Conservation (phyloP, 2,797 vertebrate species). For the Taeniopygia guttata region DNA sequence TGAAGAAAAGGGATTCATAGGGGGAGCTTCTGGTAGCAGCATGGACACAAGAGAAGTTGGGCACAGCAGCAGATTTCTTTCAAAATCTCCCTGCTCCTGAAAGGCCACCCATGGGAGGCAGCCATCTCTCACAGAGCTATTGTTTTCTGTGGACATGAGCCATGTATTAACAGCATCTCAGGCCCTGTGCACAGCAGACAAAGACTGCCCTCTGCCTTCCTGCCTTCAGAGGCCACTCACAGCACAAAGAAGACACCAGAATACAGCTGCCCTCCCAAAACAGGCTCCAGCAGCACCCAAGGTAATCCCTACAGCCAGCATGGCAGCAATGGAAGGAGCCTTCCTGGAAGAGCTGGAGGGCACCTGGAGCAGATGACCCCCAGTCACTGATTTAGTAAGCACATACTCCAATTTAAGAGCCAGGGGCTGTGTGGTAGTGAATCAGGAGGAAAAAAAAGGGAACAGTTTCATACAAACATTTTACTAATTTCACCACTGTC, state of each 20-base stretch:
- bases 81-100: constrained; percentile 55
- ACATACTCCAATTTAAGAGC: background rate
- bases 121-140: constrained; percentile 64
- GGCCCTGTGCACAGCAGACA: background rate
- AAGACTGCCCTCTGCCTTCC: constrained; percentile 66
- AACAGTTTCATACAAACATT: accelerated
- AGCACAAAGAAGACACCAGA: background rate
- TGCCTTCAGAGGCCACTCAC: background rate
- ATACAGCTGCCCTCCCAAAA: background rate
- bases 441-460: background rate
- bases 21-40: constrained; percentile 61
- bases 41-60: constrained; percentile 38
- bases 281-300: background rate
- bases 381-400: background rate
- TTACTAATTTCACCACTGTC: background rate
- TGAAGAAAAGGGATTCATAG: constrained; percentile 14
- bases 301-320: background rate
- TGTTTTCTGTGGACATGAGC: constrained; percentile 45
- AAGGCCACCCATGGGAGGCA: constrained; percentile 64
- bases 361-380: background rate
- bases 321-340: accelerated
- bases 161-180: background rate
- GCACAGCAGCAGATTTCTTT: constrained; percentile 44
- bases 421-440: background rate
- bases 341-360: background rate